These are phyloP conservation scores for Poecilia picta DNA, from an alignment of 2,797 vertebrate species.

Conservation along the genomic window DNA sequence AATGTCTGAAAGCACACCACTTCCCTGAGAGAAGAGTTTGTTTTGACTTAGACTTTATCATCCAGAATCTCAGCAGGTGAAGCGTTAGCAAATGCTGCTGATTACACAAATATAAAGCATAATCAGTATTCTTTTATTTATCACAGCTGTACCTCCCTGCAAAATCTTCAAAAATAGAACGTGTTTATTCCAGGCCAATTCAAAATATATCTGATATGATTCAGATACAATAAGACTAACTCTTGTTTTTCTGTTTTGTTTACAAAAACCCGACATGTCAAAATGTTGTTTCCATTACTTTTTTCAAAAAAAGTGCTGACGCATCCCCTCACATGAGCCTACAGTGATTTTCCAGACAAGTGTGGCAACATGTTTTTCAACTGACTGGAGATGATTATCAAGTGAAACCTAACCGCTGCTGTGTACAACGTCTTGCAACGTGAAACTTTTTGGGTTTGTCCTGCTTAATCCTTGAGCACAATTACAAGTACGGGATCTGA, in stretches of 20 bases:
- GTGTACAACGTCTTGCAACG: background rate
- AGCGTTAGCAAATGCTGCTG: background rate
- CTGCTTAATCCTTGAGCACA: background rate
- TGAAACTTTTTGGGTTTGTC: background rate
- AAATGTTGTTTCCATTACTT: background rate
- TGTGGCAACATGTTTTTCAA: background rate
- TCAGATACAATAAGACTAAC: background rate
- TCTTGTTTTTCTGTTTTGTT: background rate
- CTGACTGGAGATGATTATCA: background rate
- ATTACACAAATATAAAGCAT: background rate
- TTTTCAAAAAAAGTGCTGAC: slow-evolving; percentile 7
- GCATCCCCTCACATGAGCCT: background rate
- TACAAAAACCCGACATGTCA: background rate
- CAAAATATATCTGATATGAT: background rate
- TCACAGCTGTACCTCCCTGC: background rate
- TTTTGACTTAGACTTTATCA: slow-evolving; percentile 13
- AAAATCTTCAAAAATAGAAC: background rate
- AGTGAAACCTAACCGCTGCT: background rate
- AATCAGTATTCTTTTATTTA: background rate
- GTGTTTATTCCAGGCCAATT: background rate
- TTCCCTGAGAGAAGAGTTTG: slow-evolving; percentile 22
- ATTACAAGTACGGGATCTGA: background rate
- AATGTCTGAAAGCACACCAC: slow-evolving; percentile 3
- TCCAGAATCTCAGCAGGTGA: background rate
- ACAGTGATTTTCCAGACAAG: background rate